Base-by-base conservation (phyloP, 1,140 invertebrate species). In the Leptestheria dahalacensis region DNA sequence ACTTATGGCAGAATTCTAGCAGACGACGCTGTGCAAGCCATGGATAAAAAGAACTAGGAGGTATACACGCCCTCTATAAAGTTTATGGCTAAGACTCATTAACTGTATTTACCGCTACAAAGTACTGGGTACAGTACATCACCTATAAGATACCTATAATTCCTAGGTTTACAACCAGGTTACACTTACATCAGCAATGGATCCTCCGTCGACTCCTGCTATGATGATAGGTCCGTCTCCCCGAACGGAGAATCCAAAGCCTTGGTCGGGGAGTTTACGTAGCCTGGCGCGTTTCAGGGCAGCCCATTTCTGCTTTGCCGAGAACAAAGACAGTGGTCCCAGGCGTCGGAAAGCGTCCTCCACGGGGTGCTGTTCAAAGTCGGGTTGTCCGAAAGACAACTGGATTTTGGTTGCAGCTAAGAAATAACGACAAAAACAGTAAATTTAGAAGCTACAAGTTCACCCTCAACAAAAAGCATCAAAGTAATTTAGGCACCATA, bases 301-400 rank as follows among this genome's bases (percentile, higher is more conserved):
- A 10, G 89, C 88, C 91, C 91, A 95, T 66, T 91, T 83, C 65
- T 91, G 81, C 67, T 90, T 88, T 0, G 91, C 91, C 12, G 88
- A 92, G 73, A 97, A 97, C 64, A 96, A 86, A 3, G 88, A 84
- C 50, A 96, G 84, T 0, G 93, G 92, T n/a, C 93, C 93, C 23
- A 97, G 75, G 1, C 79, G 79, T 64, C 81, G 80, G 71, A 97
- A 97, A 0, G 94, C 75, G 71, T 97, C 93, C 60, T 86, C 84
- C 0, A 93, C 87, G 54, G 83, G 77, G 66, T 86, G 82, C 61
- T 89, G 85, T 2, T 85, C 82, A 70, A 96, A 93, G 70, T 95
- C 91, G 0, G 92, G 92, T 55, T 86, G 79, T 0, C 87, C 90
- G n/a, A 91, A 69, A 2, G 82, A 82, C 20, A 93, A 71, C 73